Evolutionary conservation across 2,113 vertebrate species (phyloP).

Genomic region (Hypomesus transpacificus): DNA sequence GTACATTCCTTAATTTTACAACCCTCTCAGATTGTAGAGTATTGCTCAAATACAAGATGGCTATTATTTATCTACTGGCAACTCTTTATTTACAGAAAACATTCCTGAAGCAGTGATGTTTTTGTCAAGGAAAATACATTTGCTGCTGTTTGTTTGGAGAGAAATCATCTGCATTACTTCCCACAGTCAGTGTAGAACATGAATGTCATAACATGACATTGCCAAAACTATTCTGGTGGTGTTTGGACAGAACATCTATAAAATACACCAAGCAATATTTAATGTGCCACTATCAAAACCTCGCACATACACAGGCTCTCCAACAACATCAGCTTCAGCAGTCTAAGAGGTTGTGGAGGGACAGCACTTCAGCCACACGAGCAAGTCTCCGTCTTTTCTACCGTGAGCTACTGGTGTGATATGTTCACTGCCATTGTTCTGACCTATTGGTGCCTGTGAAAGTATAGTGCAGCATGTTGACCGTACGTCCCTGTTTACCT

Average conservation of each 20-base stretch:
- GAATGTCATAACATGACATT: no score
- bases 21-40: conserved; percentile 19
- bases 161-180: neutral
- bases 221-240: no score
- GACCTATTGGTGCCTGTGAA: conserved; percentile 64
- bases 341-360: no score
- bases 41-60: conserved; percentile 34
- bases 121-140: neutral
- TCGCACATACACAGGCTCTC: no score
- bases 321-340: no score
- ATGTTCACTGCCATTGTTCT: conserved; percentile 59
- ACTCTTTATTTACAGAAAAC: conserved; percentile 18
- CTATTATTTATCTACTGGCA: conserved; percentile 14
- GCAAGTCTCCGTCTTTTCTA: no score
- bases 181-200: no score
- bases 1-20: conserved; percentile 52
- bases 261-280: no score
- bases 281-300: no score
- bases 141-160: conserved; percentile 1
- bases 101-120: neutral
- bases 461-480: conserved; percentile 31
- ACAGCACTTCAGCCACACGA: no score
- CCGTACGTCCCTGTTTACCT: conserved; percentile 24
- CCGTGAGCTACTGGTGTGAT: conserved; percentile 41
- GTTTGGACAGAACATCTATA: no score